Evolutionary conservation across 2,888 invertebrate genomes (phyloP).

Genomic region (Apamea crenata): DNA sequence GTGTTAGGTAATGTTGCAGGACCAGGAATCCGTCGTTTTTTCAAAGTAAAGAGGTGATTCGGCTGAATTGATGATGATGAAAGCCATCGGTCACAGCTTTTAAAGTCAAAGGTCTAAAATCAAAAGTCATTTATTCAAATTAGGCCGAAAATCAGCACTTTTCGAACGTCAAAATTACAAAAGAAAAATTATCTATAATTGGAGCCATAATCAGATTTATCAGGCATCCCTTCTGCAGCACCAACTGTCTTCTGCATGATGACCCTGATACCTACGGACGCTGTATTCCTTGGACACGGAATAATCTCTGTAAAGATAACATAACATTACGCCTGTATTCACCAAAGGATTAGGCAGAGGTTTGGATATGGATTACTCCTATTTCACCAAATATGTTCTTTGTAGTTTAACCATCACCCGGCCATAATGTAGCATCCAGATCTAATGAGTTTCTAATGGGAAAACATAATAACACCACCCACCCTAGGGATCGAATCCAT

Average conservation of each 20-base stretch:
- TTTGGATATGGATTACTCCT: background rate
- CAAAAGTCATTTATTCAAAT: no score
- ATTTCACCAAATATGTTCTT: background rate
- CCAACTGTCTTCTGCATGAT: background rate
- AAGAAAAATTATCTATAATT: no score
- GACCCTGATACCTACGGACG: background rate
- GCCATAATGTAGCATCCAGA: background rate
- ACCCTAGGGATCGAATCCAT: background rate
- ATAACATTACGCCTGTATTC: background rate
- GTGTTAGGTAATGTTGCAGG: background rate
- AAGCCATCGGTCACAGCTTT: background rate
- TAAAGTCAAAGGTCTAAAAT: background rate
- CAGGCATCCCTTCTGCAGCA: background rate
- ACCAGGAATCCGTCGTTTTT: background rate
- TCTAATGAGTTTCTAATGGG: background rate
- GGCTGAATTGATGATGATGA: background rate
- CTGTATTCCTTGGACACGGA: background rate
- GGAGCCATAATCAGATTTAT: background rate
- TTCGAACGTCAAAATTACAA: no score
- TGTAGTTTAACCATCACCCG: background rate
- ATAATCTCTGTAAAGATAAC: background rate
- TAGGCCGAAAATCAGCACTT: no score
- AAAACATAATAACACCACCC: background rate
- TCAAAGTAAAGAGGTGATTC: background rate
- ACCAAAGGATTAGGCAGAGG: background rate